phyloP scores from a whole-genome alignment of 1,140 invertebrate species.

The Pollicipes pollicipes region DNA sequence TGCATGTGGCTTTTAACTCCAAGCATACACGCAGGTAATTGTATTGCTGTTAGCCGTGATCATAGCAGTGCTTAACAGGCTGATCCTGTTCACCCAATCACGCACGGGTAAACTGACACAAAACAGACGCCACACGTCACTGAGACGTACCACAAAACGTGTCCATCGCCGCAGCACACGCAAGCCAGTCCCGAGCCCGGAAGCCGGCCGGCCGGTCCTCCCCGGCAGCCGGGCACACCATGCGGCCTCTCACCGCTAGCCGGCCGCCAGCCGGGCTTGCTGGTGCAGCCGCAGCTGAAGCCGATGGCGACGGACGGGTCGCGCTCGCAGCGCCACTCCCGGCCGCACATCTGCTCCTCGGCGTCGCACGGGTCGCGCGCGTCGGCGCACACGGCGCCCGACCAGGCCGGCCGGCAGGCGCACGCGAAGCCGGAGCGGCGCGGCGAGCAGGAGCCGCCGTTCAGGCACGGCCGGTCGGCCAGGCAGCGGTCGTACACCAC shows the following conservation, averaged over 20 bases:
- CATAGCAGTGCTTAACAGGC: too few species aligned
- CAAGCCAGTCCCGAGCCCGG: too few species aligned
- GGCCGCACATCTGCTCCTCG: not conserved
- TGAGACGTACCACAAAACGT: too few species aligned
- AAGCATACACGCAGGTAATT: too few species aligned
- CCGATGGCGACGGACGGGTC: not conserved
- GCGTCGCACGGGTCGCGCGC: not conserved
- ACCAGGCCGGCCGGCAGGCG: not conserved
- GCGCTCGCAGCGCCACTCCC: not conserved
- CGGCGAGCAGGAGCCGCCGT: conserved; percentile 18
- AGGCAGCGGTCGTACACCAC: conserved; percentile 76
- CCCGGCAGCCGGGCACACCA: too few species aligned
- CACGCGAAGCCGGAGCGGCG: not conserved
- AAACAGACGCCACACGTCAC: too few species aligned
- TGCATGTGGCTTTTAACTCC: too few species aligned
- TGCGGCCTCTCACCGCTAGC: not conserved
- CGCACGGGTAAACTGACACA: too few species aligned
- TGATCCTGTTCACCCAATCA: too few species aligned
- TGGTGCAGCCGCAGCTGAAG: not conserved
- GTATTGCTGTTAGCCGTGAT: too few species aligned
- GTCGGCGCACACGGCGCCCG: not conserved
- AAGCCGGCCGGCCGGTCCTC: too few species aligned
- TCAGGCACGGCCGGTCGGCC: conserved; percentile 47
- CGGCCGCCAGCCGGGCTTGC: not conserved
- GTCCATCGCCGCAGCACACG: too few species aligned